Conservation (phyloP, 1,140 invertebrate species). For the Drosophila elegans region DNA sequence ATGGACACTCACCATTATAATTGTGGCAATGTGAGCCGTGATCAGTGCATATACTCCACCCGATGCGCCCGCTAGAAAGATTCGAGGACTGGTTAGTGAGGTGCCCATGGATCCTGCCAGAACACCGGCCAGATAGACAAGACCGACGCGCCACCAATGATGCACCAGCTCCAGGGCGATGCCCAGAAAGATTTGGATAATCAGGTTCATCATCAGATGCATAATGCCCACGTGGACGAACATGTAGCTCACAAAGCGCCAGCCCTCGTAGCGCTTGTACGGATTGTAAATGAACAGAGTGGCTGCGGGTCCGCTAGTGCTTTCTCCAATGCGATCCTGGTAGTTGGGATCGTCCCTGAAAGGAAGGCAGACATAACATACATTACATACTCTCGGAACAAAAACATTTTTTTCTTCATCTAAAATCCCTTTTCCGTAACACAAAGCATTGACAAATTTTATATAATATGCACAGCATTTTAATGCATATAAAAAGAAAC, state of each 20-base stretch:
- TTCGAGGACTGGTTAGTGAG: constrained; percentile 94
- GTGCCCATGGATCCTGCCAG: constrained; percentile 94
- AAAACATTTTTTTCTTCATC: no score
- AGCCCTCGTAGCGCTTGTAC: constrained; percentile 93
- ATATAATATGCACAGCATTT: no score
- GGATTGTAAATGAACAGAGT: constrained; percentile 96
- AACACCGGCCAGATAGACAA: constrained; percentile 93
- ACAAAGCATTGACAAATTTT: no score
- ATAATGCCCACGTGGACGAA: constrained; percentile 96
- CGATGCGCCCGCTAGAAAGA: constrained; percentile 96
- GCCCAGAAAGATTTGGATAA: constrained; percentile 96
- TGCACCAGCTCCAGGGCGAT: constrained; percentile 98
- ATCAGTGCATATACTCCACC: constrained; percentile 98
- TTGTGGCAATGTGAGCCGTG: constrained; percentile 97
- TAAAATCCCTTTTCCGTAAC: no score
- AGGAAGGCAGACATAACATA: neutral
- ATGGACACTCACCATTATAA: constrained; percentile 91
- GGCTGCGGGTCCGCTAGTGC: constrained; percentile 90
- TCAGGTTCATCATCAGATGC: constrained; percentile 95
- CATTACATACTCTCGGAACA: no score
- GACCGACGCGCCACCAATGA: constrained; percentile 94
- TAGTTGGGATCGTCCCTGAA: constrained; percentile 79
- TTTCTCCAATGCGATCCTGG: constrained; percentile 77
- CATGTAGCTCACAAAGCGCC: constrained; percentile 98
- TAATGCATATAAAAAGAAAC: no score